Conservation (phyloP, 2,888 invertebrate species). For the Corythucha ciliata region DNA sequence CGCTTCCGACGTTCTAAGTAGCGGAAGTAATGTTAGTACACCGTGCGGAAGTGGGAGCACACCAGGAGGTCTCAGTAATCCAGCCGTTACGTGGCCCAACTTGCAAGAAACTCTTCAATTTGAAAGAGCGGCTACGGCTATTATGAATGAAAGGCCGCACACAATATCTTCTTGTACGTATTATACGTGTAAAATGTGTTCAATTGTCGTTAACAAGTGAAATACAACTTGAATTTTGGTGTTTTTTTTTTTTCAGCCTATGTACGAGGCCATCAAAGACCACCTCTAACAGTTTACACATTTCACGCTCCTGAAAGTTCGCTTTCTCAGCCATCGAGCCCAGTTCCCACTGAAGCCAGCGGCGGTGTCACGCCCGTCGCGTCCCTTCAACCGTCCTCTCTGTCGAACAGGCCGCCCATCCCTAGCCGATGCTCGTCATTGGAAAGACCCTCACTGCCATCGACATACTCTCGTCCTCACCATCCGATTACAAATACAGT, state of each 20-base stretch:
- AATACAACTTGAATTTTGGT: slow-evolving; percentile 1
- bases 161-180: slow-evolving; percentile 61
- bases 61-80: slow-evolving; percentile 19
- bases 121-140: slow-evolving; percentile 60
- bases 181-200: background rate
- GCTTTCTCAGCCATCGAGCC: slow-evolving; percentile 45
- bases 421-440: slow-evolving; percentile 82
- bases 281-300: slow-evolving; percentile 78
- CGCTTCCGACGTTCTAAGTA: slow-evolving; percentile 48
- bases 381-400: slow-evolving; percentile 38
- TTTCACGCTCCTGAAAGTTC: slow-evolving; percentile 62
- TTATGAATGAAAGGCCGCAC: slow-evolving; percentile 77
- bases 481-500: slow-evolving; percentile 11
- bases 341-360: slow-evolving; percentile 33
- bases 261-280: slow-evolving; percentile 73
- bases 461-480: slow-evolving; percentile 32
- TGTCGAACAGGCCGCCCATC: slow-evolving; percentile 54
- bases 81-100: slow-evolving; percentile 68
- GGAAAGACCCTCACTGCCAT: slow-evolving; percentile 64
- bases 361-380: slow-evolving; percentile 35
- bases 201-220: background rate
- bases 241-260: slow-evolving; percentile 51
- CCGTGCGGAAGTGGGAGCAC: slow-evolving; percentile 7
- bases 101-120: slow-evolving; percentile 64
- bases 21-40: slow-evolving; percentile 40